These are phyloP conservation scores for Anabacerthia variegaticeps DNA, from an alignment of 2,797 vertebrate species.

Conservation along the genomic window DNA sequence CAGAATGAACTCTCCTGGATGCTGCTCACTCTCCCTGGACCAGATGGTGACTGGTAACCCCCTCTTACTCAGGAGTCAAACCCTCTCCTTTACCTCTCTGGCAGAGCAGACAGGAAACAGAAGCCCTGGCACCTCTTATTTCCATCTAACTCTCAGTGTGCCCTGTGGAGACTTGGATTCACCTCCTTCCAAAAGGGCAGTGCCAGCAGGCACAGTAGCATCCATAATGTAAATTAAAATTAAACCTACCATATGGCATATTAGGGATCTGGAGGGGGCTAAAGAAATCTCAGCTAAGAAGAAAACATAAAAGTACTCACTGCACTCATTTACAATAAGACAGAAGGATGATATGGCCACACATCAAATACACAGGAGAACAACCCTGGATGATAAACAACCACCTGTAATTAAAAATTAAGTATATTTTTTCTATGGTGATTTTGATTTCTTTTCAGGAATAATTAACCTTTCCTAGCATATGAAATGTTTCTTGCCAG, in stretches of 20 bases:
- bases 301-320: background rate
- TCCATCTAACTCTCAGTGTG: background rate
- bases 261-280: background rate
- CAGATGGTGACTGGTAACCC: background rate
- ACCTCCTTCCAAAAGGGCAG: background rate
- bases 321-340: background rate
- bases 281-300: background rate
- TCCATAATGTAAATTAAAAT: background rate
- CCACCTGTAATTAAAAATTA: background rate
- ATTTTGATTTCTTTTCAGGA: constrained; percentile 49
- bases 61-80: background rate
- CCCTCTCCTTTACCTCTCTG: background rate
- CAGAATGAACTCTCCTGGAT: background rate
- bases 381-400: background rate
- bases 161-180: background rate
- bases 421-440: background rate
- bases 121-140: background rate
- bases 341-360: background rate
- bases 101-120: background rate
- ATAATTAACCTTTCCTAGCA: constrained; percentile 46
- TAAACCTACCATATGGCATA: background rate
- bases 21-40: background rate
- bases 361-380: background rate
- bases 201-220: background rate
- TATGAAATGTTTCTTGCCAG: constrained; percentile 31